phyloP scores from a whole-genome alignment of 2,113 vertebrate genomes.

The Sphyrna mokarran region DNA sequence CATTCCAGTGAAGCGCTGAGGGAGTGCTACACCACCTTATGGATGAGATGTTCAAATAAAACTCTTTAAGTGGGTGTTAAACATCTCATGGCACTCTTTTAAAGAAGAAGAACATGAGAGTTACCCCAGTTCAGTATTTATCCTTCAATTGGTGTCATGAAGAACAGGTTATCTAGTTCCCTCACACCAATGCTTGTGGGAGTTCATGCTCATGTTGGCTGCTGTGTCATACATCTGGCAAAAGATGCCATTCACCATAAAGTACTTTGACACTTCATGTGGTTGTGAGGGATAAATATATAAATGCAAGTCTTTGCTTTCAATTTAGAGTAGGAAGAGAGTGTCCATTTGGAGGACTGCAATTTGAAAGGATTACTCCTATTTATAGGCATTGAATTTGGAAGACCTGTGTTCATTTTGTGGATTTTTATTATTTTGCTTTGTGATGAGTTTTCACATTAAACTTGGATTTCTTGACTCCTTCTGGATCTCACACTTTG shows the following conservation, averaged over 20 bases:
- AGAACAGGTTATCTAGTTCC: not conserved
- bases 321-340: not conserved
- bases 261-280: too few species aligned
- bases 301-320: too few species aligned
- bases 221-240: not conserved
- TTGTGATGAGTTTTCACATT: not conserved
- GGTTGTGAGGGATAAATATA: too few species aligned
- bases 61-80: too few species aligned
- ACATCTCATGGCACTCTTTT: too few species aligned
- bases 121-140: too few species aligned
- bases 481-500: not conserved
- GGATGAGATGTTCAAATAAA: too few species aligned
- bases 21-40: too few species aligned
- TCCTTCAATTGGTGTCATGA: too few species aligned
- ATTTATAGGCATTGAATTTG: not conserved
- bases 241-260: too few species aligned
- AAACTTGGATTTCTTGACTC: not conserved
- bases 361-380: not conserved
- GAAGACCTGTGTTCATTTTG: not conserved
- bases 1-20: too few species aligned
- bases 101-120: too few species aligned
- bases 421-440: not conserved
- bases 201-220: not conserved
- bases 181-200: not conserved
- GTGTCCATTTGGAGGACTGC: not conserved